Evolutionary conservation across 2,113 vertebrate species (phyloP).

Genomic region (Oriolus oriolus): DNA sequence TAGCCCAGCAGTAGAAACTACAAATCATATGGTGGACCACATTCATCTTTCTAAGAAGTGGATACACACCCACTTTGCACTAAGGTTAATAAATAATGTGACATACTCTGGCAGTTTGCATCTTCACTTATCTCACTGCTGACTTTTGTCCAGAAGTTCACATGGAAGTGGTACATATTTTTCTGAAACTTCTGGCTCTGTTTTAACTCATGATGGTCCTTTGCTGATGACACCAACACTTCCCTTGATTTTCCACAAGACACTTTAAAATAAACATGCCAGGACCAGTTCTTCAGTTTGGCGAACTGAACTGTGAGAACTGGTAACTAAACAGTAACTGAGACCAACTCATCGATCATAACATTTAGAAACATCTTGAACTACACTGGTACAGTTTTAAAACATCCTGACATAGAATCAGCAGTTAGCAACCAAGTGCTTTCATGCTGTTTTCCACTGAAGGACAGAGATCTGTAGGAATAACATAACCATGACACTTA

Average conservation of each 20-base stretch:
- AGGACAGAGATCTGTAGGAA: not conserved
- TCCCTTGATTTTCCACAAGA: not conserved
- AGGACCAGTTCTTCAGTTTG: not conserved
- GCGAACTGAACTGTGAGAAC: not conserved
- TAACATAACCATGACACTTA: not conserved
- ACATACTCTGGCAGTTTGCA: not conserved
- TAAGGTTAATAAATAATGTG: not conserved
- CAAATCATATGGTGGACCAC: not conserved
- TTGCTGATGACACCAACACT: not conserved
- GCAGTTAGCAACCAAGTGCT: not conserved
- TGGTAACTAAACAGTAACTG: not conserved
- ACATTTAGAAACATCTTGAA: not conserved
- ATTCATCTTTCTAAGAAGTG: not conserved
- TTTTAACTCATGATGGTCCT: not conserved
- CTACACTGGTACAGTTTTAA: not conserved
- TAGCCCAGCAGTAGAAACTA: not conserved
- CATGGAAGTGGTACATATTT: not conserved
- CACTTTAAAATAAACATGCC: not conserved
- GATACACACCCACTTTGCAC: not conserved
- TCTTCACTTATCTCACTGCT: slow-evolving; percentile 7
- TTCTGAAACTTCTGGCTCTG: not conserved
- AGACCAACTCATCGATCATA: not conserved
- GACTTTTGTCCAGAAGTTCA: not conserved
- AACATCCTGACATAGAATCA: not conserved
- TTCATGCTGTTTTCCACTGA: not conserved